Base-by-base conservation (phyloP, 1,140 invertebrate species). In the Aphaenogaster ashmeadi region DNA sequence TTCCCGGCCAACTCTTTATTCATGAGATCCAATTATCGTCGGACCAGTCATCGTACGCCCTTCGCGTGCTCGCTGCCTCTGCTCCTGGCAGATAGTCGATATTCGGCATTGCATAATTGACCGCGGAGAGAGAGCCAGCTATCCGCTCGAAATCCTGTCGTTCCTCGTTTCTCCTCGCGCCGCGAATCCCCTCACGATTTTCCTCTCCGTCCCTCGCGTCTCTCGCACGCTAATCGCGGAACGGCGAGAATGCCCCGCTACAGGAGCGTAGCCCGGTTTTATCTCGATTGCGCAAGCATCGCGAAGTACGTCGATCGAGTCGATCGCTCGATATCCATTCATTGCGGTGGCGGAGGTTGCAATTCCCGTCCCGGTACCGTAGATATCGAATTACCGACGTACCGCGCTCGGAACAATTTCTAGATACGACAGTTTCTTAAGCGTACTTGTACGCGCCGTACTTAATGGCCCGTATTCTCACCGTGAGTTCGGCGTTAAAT, bases 101-200 rank as follows among this genome's bases (percentile, higher is more conserved):
- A 89, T 80, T 85, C 74, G 74, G 69, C 72, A 89, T 88, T 88
- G 87, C 87, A 89, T 88, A 89, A 89, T 87, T 88, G 87, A 89
- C 87, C 87, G 86, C 50, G 18, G 4, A 38, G 47, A 74, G 50
- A 18, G 38, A 38, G 66, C 41, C 38, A 47, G 41, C 38, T 56
- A 81, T 77, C 18, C 44, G 54, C 56, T 84, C 56, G 60, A 52
- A 84, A 77, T 60, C 74, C 80, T 13, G 5, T 50, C 58, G 86
- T 77, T 67, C 62, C 62, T 60, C 87, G 50, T 66, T 85, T 69
- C 80, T 86, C 47, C 38, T 69, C 50, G 27, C 84, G 21, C 18
- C 54, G 67, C 71, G 81, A 27, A 85, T 64, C 56, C 47, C 15
- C 13, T 71, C 75, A 44, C 52, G 18, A 86, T 69, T 38, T 77